phyloP scores from a whole-genome alignment of 2,888 invertebrate species.

The Leistus spinibarbis region DNA sequence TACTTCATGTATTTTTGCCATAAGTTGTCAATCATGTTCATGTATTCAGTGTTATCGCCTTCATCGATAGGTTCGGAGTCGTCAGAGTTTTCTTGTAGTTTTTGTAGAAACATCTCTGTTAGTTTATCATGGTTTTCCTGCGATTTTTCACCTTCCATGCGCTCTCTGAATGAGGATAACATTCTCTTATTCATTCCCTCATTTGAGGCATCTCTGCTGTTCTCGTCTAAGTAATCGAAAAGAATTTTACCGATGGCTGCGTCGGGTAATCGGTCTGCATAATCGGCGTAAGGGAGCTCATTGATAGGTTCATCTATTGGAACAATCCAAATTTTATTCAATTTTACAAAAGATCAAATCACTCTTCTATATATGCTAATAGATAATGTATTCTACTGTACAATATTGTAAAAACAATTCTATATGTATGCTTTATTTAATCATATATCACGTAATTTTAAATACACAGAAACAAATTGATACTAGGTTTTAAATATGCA shows the following conservation, averaged over 20 bases:
- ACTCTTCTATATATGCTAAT: no score
- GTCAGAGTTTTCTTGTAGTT: conserved; percentile 48
- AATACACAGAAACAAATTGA: no score
- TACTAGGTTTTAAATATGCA: no score
- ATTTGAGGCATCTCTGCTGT: conserved; percentile 43
- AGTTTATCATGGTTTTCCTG: conserved; percentile 53
- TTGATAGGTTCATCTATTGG: neutral
- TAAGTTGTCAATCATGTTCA: conserved; percentile 61
- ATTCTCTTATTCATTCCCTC: conserved; percentile 54
- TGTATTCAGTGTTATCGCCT: conserved; percentile 53
- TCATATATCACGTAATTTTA: no score
- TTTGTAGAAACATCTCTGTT: conserved; percentile 49
- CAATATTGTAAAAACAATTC: no score
- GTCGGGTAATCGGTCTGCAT: neutral
- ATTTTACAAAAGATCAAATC: no score
- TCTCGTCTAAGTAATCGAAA: conserved; percentile 48
- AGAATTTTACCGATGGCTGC: conserved; percentile 16
- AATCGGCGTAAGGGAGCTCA: neutral
- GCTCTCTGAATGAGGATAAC: conserved; percentile 63
- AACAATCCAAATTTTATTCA: no score
- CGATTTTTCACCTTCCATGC: conserved; percentile 61
- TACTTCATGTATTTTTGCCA: conserved; percentile 63
- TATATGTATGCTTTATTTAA: no score
- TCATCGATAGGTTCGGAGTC: conserved; percentile 59
- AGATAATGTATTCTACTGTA: no score